phyloP scores from a whole-genome alignment of 2,113 vertebrate genomes.

The Chaetops frenatus region DNA sequence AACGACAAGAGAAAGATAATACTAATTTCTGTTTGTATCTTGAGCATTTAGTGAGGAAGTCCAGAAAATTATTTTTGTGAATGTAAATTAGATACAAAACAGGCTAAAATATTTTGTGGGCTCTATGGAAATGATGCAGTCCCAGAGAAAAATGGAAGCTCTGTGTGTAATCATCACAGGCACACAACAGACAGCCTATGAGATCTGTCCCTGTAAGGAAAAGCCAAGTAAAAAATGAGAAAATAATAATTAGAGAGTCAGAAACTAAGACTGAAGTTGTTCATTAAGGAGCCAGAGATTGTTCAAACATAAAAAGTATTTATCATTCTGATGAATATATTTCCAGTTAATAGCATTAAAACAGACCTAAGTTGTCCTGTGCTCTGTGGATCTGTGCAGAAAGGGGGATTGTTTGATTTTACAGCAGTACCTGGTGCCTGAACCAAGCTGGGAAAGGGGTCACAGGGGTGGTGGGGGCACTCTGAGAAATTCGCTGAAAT shows the following conservation, averaged over 20 bases:
- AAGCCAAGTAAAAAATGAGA: background rate
- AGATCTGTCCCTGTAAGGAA: background rate
- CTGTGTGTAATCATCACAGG: background rate
- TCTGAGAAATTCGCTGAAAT: background rate
- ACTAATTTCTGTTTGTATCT: background rate
- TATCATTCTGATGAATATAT: background rate
- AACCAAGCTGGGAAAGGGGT: background rate
- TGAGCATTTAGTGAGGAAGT: constrained; percentile 3
- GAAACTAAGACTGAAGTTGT: background rate
- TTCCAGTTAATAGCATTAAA: background rate
- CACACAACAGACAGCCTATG: background rate
- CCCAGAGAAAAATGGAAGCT: background rate
- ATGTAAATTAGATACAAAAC: background rate
- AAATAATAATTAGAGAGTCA: background rate
- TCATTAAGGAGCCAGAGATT: background rate
- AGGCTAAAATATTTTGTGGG: background rate
- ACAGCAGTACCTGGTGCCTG: background rate
- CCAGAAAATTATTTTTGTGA: background rate
- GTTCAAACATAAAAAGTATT: background rate
- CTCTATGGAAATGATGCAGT: background rate
- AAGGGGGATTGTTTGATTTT: background rate
- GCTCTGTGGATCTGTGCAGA: background rate
- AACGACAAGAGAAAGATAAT: background rate
- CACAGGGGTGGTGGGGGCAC: background rate
- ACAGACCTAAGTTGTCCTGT: background rate